Base-by-base conservation (phyloP, 1,140 invertebrate genomes). In the Temnothorax curvispinosus region DNA sequence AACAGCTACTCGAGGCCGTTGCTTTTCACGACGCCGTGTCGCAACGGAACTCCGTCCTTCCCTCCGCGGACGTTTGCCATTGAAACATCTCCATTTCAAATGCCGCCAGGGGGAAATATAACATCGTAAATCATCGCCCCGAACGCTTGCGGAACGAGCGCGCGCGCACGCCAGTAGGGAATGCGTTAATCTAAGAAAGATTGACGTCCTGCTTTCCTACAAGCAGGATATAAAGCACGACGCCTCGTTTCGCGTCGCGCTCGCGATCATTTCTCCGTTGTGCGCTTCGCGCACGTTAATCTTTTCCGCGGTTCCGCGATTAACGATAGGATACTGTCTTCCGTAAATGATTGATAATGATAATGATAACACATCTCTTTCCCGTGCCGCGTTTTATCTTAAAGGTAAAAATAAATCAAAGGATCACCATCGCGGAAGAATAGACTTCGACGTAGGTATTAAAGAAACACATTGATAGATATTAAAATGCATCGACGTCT, bases 51-150 rank as follows among this genome's bases (percentile, higher is more conserved):
- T 13, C 13, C 9, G 13, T 58, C 27, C n/a, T 5, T 38, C 41
- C n/a, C 21, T 50, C 11, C 11, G 21, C 54, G 71, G 50, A 62
- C 74, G 52, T 44, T 67, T 62, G 11, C 41, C 74, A 71, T 65
- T 86, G 82, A 71, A 88, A 88, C 82, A 60, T 88, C 82, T 88
- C 82, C 75, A 88, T 88, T 88, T 88, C 74, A 72, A 86, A 86
- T 88, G 65, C 82, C 58, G 71, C 82, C 15, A 56, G 82, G 87
- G 50, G 50, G 74, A 62, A 64, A 62, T 86, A 38, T 38, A 78
- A 71, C 72, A 44, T 74, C 82, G 86, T 88, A 88, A 88, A 88
- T 88, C 87, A 76, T 86, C 65, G 44, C 75, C 50, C 74, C 41
- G 32, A 56, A 74, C 32, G 65, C 41, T 60, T 9, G 32, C 50